Base-by-base conservation (phyloP, 2,888 invertebrate genomes). In the Hyalella azteca region DNA sequence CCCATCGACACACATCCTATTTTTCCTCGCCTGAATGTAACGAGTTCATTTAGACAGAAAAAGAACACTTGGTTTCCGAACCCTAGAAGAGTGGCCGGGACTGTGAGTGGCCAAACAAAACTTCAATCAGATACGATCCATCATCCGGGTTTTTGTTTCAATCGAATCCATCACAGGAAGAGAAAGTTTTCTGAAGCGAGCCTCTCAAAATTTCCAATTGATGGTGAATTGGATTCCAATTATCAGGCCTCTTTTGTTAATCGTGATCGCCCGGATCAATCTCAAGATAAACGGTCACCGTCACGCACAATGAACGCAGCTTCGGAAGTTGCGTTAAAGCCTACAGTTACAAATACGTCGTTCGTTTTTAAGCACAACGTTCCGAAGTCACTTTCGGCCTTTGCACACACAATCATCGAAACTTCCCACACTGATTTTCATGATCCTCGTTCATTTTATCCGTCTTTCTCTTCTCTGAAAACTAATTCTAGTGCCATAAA, bases 161-260 rank as follows among this genome's bases (percentile, higher is more conserved):
- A 22, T 54, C 4, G 26, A 26, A 11, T 22, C 13, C 54, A 54
- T 22, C 26, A 54, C 22, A 22, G 54, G 19, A 54, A 54, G 54
- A 54, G 29, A 26, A 54, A 26, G 54, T 19, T 22, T 22, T 29
- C 54, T 54, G 26, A 22, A 54, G 54, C 19, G 32, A n/a, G 1
- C 39, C 19, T 32, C 66, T 66, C 66, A 32, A 22, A 66, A 66
- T 13, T 66, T 66, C 13, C 36, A 66, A 36, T 66, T 32, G 66
- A 66, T 66, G 66, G 36, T 66, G 66, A 36, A 66, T 32, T 36
- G 66, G 36, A 32, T 29, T 39, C 66, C 66, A 66, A 36, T 54
- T 54, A 54, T 54, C 54, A 13, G 3, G 1, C 26, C 29, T 54
- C 54, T 26, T 22, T 54, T 22, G 26, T 26, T 29, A 29, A 54